Evolutionary conservation across 2,797 vertebrate species (phyloP).

Genomic region (Pteronotus mesoamericanus): DNA sequence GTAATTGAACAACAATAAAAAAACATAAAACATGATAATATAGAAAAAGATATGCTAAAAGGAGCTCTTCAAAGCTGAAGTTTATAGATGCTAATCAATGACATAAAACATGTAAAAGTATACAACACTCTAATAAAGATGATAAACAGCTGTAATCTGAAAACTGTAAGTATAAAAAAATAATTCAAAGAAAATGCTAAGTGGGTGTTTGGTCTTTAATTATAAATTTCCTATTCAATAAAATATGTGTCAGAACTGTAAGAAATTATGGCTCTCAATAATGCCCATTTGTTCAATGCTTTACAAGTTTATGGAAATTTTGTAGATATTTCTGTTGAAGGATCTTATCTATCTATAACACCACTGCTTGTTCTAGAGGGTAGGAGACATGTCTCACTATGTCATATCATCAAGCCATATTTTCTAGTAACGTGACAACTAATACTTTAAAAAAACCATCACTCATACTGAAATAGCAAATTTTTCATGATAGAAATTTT

Average conservation of each 20-base stretch:
- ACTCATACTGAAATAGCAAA: neutral
- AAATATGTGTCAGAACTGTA: neutral
- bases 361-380: neutral
- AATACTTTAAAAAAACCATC: neutral
- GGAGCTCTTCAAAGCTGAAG: neutral
- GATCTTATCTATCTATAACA: neutral
- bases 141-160: too few relatives aligned
- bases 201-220: neutral
- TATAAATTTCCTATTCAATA: neutral
- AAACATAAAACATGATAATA: too few relatives aligned
- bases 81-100: too few relatives aligned
- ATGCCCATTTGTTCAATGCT: neutral
- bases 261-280: neutral
- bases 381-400: neutral
- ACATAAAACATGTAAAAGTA: too few relatives aligned
- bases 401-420: neutral
- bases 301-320: neutral
- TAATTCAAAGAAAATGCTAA: neutral
- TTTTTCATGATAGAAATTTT: neutral
- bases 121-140: too few relatives aligned
- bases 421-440: conserved; percentile 4
- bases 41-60: too few relatives aligned
- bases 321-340: neutral
- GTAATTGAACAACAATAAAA: too few relatives aligned
- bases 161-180: neutral